Evolutionary conservation across 2,888 invertebrate species (phyloP).

Genomic region (Microctonus hyperodae): DNA sequence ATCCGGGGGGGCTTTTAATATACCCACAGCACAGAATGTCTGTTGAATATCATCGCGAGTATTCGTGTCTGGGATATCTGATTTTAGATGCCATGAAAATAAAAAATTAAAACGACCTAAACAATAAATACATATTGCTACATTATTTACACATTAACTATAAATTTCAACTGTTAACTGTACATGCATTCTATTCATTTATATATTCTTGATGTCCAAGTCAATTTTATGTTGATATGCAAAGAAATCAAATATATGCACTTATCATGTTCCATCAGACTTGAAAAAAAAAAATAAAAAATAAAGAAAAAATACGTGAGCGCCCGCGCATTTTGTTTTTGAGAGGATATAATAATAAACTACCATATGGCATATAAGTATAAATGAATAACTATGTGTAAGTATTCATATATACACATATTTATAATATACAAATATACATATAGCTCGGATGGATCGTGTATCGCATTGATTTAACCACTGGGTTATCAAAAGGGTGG

Average conservation of each 20-base stretch:
- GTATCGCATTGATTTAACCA: constrained; percentile 46
- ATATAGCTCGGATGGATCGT: background rate
- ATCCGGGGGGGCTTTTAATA: constrained; percentile 29
- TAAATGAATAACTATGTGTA: too few species aligned
- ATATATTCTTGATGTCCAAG: too few species aligned
- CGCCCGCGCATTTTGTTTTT: background rate
- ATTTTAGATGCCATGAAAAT: constrained; percentile 17
- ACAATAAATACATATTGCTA: constrained; percentile 1
- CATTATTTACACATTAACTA: too few species aligned
- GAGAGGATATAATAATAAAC: constrained; percentile 23
- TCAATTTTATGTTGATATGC: background rate
- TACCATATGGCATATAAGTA: constrained; percentile 8
- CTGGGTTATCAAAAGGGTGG: constrained; percentile 45
- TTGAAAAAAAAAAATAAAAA: background rate
- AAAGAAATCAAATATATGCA: constrained; percentile 25
- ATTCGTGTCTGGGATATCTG: constrained; percentile 26
- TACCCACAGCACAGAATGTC: constrained; percentile 33
- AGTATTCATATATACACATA: too few species aligned
- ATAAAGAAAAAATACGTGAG: background rate
- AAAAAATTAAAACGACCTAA: background rate
- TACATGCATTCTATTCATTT: background rate
- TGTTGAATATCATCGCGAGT: constrained; percentile 39
- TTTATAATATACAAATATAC: too few species aligned
- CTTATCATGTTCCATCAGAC: constrained; percentile 25
- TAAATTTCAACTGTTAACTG: background rate